These are phyloP conservation scores for Promerops cafer DNA, from an alignment of 2,113 vertebrate species.

Conservation along the genomic window DNA sequence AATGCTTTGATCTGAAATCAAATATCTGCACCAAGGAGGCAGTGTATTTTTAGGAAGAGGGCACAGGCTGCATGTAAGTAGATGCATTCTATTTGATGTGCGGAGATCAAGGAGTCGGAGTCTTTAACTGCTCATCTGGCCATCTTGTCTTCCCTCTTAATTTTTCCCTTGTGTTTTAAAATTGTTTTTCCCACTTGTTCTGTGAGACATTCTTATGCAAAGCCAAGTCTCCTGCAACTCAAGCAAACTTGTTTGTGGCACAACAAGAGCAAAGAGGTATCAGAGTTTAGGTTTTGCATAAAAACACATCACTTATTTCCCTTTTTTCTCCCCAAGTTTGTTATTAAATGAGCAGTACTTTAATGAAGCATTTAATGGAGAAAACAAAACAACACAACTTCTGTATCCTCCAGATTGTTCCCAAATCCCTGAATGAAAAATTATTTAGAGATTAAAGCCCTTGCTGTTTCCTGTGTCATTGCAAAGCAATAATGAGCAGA, in stretches of 20 bases:
- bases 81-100: slow-evolving; percentile 34
- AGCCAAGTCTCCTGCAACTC: neutral
- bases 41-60: neutral
- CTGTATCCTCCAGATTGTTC: neutral
- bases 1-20: slow-evolving; percentile 13
- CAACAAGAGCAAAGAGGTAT: neutral
- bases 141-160: neutral
- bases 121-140: slow-evolving; percentile 3
- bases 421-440: neutral
- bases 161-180: neutral
- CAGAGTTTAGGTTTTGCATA: neutral
- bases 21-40: neutral
- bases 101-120: neutral
- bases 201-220: neutral
- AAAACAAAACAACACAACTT: neutral
- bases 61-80: neutral
- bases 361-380: neutral
- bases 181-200: neutral
- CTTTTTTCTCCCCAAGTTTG: neutral
- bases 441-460: neutral
- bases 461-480: neutral
- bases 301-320: neutral
- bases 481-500: slow-evolving; percentile 9
- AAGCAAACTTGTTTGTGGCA: neutral
- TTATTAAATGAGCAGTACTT: neutral